These are phyloP conservation scores for Steromphala cineraria DNA, from an alignment of 2,888 invertebrate genomes.

Conservation along the genomic window DNA sequence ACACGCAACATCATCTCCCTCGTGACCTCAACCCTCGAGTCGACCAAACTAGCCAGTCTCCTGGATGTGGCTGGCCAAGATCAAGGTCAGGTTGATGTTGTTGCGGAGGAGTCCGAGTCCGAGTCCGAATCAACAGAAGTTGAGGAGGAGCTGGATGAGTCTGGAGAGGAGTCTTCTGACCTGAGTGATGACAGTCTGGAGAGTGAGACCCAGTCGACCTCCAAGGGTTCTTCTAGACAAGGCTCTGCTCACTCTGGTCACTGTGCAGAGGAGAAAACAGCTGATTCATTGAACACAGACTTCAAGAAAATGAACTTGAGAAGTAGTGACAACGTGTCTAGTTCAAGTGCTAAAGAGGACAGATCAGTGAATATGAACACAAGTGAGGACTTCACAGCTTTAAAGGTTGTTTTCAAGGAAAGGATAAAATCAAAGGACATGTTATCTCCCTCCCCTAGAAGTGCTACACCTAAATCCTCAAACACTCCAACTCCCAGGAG, in stretches of 20 bases:
- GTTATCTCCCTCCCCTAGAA: neutral
- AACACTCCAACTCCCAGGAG: neutral
- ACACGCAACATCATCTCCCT: conserved; percentile 64
- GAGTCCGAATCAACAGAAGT: conserved; percentile 7
- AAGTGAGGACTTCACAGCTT: too few species aligned
- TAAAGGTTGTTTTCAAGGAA: too few species aligned
- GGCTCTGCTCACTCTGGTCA: too few species aligned
- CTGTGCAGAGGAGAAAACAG: too few species aligned
- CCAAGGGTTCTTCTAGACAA: neutral
- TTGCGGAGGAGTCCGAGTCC: conserved; percentile 11
- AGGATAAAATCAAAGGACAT: neutral
- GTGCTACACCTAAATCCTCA: neutral
- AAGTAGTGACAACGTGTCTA: too few species aligned
- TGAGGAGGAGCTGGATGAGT: conserved; percentile 1
- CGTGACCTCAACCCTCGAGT: conserved; percentile 55
- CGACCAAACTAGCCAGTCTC: conserved; percentile 17
- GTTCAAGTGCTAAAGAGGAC: too few species aligned
- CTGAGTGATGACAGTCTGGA: conserved; percentile 22
- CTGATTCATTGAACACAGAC: too few species aligned
- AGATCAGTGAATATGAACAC: too few species aligned
- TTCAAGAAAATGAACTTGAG: too few species aligned
- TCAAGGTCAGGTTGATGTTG: neutral
- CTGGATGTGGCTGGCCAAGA: neutral
- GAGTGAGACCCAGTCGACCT: neutral
- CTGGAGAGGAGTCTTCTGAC: neutral